Base-by-base conservation (phyloP, 2,797 vertebrate species). In the Psittacula derbiana region DNA sequence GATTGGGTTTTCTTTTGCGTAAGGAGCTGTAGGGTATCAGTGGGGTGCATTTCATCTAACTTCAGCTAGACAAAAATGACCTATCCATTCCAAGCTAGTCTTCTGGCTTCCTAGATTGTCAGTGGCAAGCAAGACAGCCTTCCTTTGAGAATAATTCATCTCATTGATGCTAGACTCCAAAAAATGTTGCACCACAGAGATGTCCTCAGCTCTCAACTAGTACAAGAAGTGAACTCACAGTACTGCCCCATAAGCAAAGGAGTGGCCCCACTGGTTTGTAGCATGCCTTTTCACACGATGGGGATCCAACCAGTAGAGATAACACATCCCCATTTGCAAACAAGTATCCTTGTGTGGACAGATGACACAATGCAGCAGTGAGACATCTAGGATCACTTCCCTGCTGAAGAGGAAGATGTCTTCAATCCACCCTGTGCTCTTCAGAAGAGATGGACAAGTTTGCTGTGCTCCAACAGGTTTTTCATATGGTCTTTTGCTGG, bases 361-460 rank as follows among this genome's bases (percentile, higher is more conserved):
- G 57, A 33, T 0, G 2, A 13, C 36, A 49, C 23, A 61, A 5
- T 13, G 38, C 23, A 67, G 31, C 31, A 27, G 31, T 1, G 17
- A 80, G 61, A 58, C 28, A 67, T n/a, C 30, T 38, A 80, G 36
- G 10, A 7, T 55, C 4, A 21, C 28, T 60, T 71, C 21, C 13
- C n/a, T 33, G 0, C 6, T 47, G 15, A 64, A 61, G 36, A 64
- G 13, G 14, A 92, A 31, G 11, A 27, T 21, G 11, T n/a, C 49
- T 58, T 55, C 14, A 36, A 11, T 21, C 27, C 4, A 0, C 31
- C 8, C 28, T 55, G 27, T 0, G 2, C 27, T 47, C 30, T 53
- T 69, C 41, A 7, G 52, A 86, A 50, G 53, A 55, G 15, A 10
- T 18, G 30, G n/a, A 5, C 46, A 57, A 21, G 5, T 61, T 25